These are phyloP conservation scores for Sorex maritimensis DNA, from an alignment of 2,797 vertebrate species.

Conservation along the genomic window DNA sequence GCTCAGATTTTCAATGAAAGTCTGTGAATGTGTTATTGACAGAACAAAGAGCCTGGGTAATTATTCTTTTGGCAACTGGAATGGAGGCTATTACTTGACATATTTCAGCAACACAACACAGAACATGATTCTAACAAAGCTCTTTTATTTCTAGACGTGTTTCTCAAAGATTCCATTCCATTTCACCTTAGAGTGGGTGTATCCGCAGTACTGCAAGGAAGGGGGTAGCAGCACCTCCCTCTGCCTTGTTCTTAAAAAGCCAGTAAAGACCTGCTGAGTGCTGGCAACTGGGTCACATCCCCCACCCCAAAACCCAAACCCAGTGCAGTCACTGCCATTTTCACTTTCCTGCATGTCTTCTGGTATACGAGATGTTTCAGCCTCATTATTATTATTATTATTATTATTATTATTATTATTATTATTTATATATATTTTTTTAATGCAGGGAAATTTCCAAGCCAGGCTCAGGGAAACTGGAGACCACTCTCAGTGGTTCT, in stretches of 20 bases:
- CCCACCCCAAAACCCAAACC: not conserved
- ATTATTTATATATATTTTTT: no score
- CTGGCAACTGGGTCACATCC: not conserved
- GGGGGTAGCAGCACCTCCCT: accelerated
- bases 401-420: no score
- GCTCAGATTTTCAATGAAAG: slow-evolving; percentile 38
- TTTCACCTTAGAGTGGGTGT: not conserved
- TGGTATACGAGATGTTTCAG: not conserved
- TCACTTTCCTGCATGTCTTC: not conserved
- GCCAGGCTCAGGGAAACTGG: no score
- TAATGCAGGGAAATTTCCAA: no score
- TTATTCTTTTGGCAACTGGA: slow-evolving; percentile 57
- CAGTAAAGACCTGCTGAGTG: not conserved
- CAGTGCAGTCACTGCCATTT: not conserved
- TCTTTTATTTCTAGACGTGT: slow-evolving; percentile 26
- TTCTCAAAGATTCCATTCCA: slow-evolving; percentile 3
- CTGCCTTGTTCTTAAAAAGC: accelerated
- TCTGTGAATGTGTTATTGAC: slow-evolving; percentile 36
- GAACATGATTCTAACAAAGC: not conserved
- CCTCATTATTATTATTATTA: not conserved
- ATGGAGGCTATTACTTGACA: slow-evolving; percentile 44
- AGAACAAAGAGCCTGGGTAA: slow-evolving; percentile 31
- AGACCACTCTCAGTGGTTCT: no score
- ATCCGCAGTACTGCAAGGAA: not conserved
- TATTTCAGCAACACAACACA: slow-evolving; percentile 61